These are phyloP conservation scores for Drosophila falleni DNA, from an alignment of 2,888 invertebrate species.

Conservation along the genomic window DNA sequence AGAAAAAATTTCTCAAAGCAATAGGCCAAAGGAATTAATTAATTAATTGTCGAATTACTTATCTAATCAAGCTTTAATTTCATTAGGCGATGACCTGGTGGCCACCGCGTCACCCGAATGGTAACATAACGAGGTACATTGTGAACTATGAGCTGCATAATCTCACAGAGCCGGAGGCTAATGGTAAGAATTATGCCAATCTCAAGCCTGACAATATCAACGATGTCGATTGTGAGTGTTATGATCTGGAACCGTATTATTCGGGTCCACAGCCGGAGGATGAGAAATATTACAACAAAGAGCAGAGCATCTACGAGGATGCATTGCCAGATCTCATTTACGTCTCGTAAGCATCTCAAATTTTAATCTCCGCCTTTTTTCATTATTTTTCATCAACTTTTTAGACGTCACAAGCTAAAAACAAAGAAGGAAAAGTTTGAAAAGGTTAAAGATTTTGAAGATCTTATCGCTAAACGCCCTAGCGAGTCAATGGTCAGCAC, in stretches of 20 bases:
- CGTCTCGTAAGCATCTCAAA: slow-evolving; percentile 73
- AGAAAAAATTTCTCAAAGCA: no score
- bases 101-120: slow-evolving; percentile 82
- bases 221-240: slow-evolving; percentile 59
- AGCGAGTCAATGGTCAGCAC: not conserved
- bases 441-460: slow-evolving; percentile 36
- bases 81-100: slow-evolving; percentile 82
- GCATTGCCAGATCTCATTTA: slow-evolving; percentile 77
- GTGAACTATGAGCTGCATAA: slow-evolving; percentile 62
- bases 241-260: slow-evolving; percentile 47
- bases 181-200: slow-evolving; percentile 47
- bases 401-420: slow-evolving; percentile 35
- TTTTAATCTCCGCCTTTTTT: not conserved
- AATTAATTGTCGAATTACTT: not conserved
- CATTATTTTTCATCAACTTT: not conserved
- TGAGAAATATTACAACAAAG: slow-evolving; percentile 74
- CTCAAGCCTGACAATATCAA: slow-evolving; percentile 8
- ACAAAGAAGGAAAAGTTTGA: slow-evolving; percentile 53
- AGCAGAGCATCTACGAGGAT: slow-evolving; percentile 71
- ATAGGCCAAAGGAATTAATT: no score
- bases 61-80: not conserved
- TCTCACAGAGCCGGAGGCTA: slow-evolving; percentile 24
- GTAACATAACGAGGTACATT: slow-evolving; percentile 75
- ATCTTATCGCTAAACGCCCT: slow-evolving; percentile 34
- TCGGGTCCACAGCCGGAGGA: slow-evolving; percentile 78